phyloP scores from a whole-genome alignment of 2,113 vertebrate species.

The Oryzias curvinotus region DNA sequence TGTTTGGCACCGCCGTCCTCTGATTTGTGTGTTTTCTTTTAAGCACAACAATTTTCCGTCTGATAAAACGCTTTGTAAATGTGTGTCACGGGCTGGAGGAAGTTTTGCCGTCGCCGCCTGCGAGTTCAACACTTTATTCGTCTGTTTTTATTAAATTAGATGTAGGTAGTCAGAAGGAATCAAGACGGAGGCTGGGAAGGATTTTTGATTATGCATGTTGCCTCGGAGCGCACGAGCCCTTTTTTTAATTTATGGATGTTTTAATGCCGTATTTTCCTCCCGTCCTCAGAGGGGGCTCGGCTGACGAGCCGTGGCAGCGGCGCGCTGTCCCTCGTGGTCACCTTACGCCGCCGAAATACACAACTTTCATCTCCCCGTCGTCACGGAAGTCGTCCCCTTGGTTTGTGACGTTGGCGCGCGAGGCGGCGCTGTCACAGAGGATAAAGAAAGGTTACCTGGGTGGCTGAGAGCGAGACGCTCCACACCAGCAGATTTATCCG shows the following conservation, averaged over 20 bases:
- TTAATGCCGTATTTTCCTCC: constrained; percentile 8
- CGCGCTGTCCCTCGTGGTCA: constrained; percentile 42
- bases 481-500: constrained; percentile 73
- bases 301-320: constrained; percentile 17
- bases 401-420: constrained; percentile 60
- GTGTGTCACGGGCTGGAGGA: no score
- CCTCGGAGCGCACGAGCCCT: neutral
- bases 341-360: constrained; percentile 46
- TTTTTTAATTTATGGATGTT: constrained; percentile 18
- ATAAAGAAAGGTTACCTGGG: constrained; percentile 79
- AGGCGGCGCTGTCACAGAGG: constrained; percentile 72
- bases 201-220: constrained; percentile 1
- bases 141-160: neutral
- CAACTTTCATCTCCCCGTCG: constrained; percentile 61
- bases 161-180: neutral
- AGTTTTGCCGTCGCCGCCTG: no score
- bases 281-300: constrained; percentile 8
- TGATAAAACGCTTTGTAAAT: no score
- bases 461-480: constrained; percentile 68
- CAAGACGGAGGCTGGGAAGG: neutral
- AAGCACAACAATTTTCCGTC: no score
- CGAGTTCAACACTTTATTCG: no score
- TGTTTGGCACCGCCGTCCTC: no score
- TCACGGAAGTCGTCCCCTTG: constrained; percentile 45
- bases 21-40: no score